Base-by-base conservation (phyloP, 2,113 vertebrate species). In the Petroica traversi region DNA sequence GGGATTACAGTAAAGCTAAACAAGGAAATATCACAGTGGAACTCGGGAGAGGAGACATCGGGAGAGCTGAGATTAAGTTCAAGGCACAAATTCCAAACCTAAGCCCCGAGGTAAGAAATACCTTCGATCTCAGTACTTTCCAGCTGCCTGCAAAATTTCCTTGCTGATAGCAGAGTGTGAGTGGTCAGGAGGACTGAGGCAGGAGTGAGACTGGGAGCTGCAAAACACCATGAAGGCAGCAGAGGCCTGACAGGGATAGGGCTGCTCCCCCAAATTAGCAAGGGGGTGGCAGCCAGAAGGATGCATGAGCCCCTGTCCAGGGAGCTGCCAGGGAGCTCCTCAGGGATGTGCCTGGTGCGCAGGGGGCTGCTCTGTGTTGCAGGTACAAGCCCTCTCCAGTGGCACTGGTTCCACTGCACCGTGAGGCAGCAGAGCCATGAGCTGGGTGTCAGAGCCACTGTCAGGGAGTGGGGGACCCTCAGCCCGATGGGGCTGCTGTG, bases 311-410 rank as follows among this genome's bases (percentile, higher is more conserved):
- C 1, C 19, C 13, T 41, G 23, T n/a, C 49, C 36, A n/a, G 58
- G 41, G 22, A 72, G 8, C 29, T 67, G 48, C 33, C 58, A 43
- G 66, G 34, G 25, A 55, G 11, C 17, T 31, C 8, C 20, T 31
- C n/a, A 73, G 64, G 9, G 13, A 8, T 64, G 49, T 46, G 19
- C 24, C 49, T 6, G 4, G 17, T 41, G 48, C 43, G 58, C 19
- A 25, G 46, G 0, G 16, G 31, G 11, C 38, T 76, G 76, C 34
- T 68, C 58, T 0, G 0, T 29, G 8, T 49, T 3, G 1, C 23
- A 58, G 55, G 46, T 20, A n/a, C 0, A 0, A 78, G 9, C 12
- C 19, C 28, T 40, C 48, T 86, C 17, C 14, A 4, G 20, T 28
- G 19, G 61, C 38, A 36, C 31, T 29, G 25, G 23, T 13, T 36